These are phyloP conservation scores for Cyanocitta stelleri DNA, from an alignment of 2,113 vertebrate species.

Conservation along the genomic window DNA sequence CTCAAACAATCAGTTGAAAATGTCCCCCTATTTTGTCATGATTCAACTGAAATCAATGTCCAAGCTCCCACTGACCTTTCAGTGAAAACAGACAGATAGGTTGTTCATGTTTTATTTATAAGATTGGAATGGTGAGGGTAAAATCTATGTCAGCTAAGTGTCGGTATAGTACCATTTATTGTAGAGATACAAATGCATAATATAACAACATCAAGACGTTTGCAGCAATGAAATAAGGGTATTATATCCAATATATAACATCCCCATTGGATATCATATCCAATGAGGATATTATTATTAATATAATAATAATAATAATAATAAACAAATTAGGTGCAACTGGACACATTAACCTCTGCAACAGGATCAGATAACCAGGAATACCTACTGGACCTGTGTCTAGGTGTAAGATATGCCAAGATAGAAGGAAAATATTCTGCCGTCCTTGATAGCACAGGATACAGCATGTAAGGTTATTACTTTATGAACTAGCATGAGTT, in stretches of 20 bases:
- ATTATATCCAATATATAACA: not conserved
- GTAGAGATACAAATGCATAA: not conserved
- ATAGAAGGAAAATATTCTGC: not conserved
- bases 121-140: not conserved
- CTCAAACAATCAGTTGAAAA: not conserved
- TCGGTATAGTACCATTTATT: not conserved
- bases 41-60: not conserved
- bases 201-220: not conserved
- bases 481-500: not conserved
- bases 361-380: not conserved
- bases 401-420: not conserved
- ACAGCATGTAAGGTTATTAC: not conserved
- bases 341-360: not conserved
- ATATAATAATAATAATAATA: no score
- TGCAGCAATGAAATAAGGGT: not conserved
- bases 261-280: not conserved
- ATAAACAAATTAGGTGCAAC: not conserved
- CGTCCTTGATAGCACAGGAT: not conserved
- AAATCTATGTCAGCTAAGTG: not conserved
- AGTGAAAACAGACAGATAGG: fast-evolving
- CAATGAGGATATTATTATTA: not conserved
- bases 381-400: not conserved
- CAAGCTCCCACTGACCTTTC: not conserved
- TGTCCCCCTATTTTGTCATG: not conserved
- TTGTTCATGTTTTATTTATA: not conserved